Evolutionary conservation across 2,888 invertebrate species (phyloP), one percentile per base, ranked within the genome.

Genomic region (Ichneumon xanthorius): DNA sequence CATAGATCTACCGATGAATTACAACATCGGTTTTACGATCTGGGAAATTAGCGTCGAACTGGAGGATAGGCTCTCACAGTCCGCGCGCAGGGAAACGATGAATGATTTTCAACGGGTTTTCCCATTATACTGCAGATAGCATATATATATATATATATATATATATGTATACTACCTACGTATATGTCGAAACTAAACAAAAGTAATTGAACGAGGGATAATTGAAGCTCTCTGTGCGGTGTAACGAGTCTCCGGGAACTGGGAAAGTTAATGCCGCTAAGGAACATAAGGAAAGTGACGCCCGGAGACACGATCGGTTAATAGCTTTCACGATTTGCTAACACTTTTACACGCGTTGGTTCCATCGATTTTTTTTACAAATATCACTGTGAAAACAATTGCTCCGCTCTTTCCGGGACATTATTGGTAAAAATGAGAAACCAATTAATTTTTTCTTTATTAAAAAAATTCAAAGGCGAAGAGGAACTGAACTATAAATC

Each of bases 271-370:
- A 61, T 63, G 14, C 61, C 40, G 19, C 37, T 30, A 61, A 83
- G 73, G 33, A 73, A 73, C 40, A 73, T 79, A 68, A 79, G 73
- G 73, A 83, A 75, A 83, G 83, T 80, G 75, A 70, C 75, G 67
- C 33, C 67, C 55, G 30, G 67, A 67, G 80, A 75, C 80, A 30
- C 45, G 50, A 81, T 75, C 55, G 19, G 5, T 45, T 61, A 61
- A 61, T 61, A 26, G 30, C 61, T 61, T 61, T 61, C 61, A 61
- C 61, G 61, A 61, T 61, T 61, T 55, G 55, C 22, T 9, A 9
- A 22, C 9, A 19, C 40, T 11, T 53, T 53, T 53, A 53, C 53
- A n/a, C 7, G 53, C 53, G 53, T 53, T 53, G 2, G 19, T 53
- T 7, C n/a, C 19, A 19, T 19, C 9, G n/a, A 53, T 22, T 22